phyloP scores from a whole-genome alignment of 1,140 invertebrate genomes.

The Bombyx mori region DNA sequence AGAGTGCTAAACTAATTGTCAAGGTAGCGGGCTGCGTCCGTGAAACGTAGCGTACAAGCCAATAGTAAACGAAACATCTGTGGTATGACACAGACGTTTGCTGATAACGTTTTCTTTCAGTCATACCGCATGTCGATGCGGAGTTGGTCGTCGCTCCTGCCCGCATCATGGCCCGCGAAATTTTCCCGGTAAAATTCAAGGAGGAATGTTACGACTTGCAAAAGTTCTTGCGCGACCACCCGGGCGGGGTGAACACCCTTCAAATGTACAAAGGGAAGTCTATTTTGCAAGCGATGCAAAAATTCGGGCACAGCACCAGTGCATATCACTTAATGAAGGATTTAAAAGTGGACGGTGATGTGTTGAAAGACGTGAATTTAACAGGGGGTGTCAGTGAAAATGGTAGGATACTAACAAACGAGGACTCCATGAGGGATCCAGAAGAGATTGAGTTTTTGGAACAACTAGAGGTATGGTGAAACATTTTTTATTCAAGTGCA shows the following conservation, averaged over 20 bases:
- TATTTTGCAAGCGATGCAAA: conserved; percentile 65
- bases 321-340: conserved; percentile 76
- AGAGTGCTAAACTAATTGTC: conserved; percentile 5
- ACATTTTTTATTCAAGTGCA: no score
- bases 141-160: neutral
- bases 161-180: conserved; percentile 5
- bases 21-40: conserved; percentile 7
- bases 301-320: conserved; percentile 73
- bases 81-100: conserved; percentile 9
- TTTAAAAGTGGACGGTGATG: conserved; percentile 48
- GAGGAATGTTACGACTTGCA: conserved; percentile 71
- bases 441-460: conserved; percentile 49
- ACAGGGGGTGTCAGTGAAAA: conserved; percentile 48
- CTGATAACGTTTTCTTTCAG: conserved; percentile 5
- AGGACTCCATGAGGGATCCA: conserved; percentile 29
- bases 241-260: conserved; percentile 74
- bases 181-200: conserved; percentile 42
- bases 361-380: conserved; percentile 31
- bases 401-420: conserved; percentile 51
- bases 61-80: conserved; percentile 11
- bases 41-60: conserved; percentile 1
- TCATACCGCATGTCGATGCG: neutral
- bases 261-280: conserved; percentile 66
- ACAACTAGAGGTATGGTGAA: conserved; percentile 43
- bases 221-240: conserved; percentile 74